These are phyloP conservation scores for Corydoras maculifer DNA, from an alignment of 2,113 vertebrate genomes.

Conservation along the genomic window DNA sequence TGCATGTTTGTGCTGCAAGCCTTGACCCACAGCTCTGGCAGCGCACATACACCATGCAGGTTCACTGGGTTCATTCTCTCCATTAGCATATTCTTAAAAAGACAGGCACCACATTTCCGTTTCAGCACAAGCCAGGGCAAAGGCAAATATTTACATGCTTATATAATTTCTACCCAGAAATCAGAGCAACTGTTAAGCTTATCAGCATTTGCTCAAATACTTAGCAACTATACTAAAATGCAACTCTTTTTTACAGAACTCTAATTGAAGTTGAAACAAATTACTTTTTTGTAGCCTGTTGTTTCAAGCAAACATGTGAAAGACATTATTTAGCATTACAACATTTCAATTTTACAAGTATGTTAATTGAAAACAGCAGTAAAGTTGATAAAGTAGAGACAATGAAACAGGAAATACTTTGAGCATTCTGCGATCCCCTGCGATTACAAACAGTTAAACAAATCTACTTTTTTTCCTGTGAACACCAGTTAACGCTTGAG, in stretches of 20 bases:
- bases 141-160: constrained; percentile 30
- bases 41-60: constrained; percentile 31
- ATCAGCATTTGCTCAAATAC: constrained; percentile 9
- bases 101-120: constrained; percentile 43
- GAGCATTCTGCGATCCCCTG: constrained; percentile 42
- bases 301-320: constrained; percentile 10
- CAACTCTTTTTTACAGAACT: neutral
- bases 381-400: constrained; percentile 41
- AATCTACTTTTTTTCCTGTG: constrained; percentile 52
- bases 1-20: constrained; percentile 24
- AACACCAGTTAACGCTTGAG: constrained; percentile 45
- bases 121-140: constrained; percentile 29
- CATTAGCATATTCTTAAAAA: constrained; percentile 49
- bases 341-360: constrained; percentile 19
- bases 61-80: constrained; percentile 45
- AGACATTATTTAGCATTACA: constrained; percentile 3
- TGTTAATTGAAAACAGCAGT: constrained; percentile 33
- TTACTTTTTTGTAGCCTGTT: neutral
- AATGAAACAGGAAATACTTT: constrained; percentile 61
- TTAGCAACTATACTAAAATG: constrained; percentile 13
- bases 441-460: constrained; percentile 39
- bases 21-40: constrained; percentile 39
- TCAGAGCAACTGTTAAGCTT: constrained; percentile 15
- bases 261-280: neutral
- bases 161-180: constrained; percentile 13